Base-by-base conservation (phyloP, 1,140 invertebrate genomes). In the Heliconius hewitsoni region DNA sequence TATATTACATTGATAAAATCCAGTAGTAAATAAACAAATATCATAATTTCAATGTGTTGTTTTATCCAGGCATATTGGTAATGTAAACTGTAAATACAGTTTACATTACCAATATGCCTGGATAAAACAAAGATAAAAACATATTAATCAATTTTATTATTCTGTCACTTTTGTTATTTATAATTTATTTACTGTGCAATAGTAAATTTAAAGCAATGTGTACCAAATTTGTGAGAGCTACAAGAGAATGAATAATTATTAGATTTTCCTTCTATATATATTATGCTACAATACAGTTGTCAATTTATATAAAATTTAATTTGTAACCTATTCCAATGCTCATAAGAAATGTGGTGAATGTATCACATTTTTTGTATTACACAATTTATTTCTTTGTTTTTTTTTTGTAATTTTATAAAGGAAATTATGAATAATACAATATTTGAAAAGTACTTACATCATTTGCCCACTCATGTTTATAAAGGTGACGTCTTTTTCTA, bases 391-490 rank as follows among this genome's bases (percentile, higher is more conserved):
- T 27, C 8, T 30, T 27, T 30, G 30, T 66, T 8, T 3, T 4
- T 11, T 66, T 66, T 23, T 16, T 27, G 60, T 13, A 66, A 66
- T 30, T 8, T 30, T 16, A 16, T 30, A 16, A 16, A 27, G 16
- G 60, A 30, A 27, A 66, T 66, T 11, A 27, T 66, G 11, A 66
- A 66, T 30, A 30, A 37, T 8, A 30, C 8, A 60, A 60, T 9
- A 75, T 55, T 11, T 37, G 74, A 60, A 57, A 60, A 74, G 34
- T 78, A 95, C 94, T 94, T 87, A 95, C 96, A 84, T 96, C 97
- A 89, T 97, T 97, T 80, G 96, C 96, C 97, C 97, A 98, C 92
- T 98, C 98, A 93, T 98, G 97, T 93, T 97, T 98, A 86, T 98
- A 98, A 19, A 98, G 92, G 77, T 97, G 97, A 19, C 97, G 93